Evolutionary conservation across 2,797 vertebrate genomes (phyloP).

Genomic region (Xerus rutilus): DNA sequence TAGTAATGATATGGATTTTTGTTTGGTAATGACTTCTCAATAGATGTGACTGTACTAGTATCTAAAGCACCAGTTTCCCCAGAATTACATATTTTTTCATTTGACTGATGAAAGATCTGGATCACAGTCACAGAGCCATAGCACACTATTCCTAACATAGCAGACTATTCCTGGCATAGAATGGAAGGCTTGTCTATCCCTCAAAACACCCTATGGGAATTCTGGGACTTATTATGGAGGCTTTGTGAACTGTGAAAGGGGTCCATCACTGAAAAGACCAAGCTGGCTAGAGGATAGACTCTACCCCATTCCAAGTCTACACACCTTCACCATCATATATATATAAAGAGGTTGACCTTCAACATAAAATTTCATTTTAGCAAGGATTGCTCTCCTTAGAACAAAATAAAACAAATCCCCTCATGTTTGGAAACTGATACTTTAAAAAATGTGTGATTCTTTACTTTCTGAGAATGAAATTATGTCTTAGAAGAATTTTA

Average conservation of each 20-base stretch:
- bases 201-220: neutral
- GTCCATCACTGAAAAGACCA: neutral
- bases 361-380: conserved; percentile 35
- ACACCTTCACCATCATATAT: neutral
- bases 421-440: neutral
- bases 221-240: neutral
- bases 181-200: neutral
- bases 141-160: neutral
- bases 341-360: neutral
- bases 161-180: neutral
- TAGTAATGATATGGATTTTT: neutral
- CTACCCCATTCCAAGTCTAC: neutral
- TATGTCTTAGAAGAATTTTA: neutral
- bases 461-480: conserved; percentile 14
- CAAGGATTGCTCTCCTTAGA: neutral
- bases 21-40: conserved; percentile 5
- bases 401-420: neutral
- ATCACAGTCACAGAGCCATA: neutral
- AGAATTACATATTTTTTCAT: neutral
- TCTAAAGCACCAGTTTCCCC: neutral
- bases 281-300: neutral
- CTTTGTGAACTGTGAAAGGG: neutral
- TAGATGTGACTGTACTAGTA: neutral
- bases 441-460: neutral
- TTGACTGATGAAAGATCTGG: neutral